These are phyloP conservation scores for Poicephalus meyeri DNA, from an alignment of 2,113 vertebrate genomes.

Conservation along the genomic window DNA sequence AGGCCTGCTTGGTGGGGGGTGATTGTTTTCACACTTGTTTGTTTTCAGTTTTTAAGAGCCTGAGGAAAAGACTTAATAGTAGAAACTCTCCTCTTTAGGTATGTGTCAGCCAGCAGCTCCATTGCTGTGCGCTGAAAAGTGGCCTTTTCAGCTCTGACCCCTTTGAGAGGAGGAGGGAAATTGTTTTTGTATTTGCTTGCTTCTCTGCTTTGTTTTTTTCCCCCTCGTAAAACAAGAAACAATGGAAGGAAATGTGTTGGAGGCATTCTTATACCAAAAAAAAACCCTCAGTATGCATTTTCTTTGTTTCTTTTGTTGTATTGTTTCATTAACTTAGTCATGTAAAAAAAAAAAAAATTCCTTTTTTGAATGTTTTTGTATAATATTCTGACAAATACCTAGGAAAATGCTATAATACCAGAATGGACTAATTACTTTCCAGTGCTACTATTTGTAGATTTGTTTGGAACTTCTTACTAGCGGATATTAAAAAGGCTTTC, in stretches of 20 bases:
- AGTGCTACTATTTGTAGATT: not conserved
- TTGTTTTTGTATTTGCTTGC: not conserved
- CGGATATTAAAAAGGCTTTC: not conserved
- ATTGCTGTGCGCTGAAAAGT: not conserved
- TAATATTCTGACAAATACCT: not conserved
- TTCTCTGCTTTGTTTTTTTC: not conserved
- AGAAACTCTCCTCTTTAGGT: not conserved
- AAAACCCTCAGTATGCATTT: not conserved
- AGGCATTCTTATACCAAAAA: not conserved
- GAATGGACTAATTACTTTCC: not conserved
- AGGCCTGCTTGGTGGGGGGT: not conserved
- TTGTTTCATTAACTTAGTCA: not conserved
- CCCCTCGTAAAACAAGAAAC: not conserved
- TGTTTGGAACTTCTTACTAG: not conserved
- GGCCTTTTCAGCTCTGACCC: not conserved
- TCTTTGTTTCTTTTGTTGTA: not conserved
- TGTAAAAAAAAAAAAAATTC: not conserved
- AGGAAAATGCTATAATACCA: not conserved
- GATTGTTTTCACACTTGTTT: not conserved
- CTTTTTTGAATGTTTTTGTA: not conserved
- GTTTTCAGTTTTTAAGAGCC: not conserved
- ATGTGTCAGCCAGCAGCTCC: not conserved
- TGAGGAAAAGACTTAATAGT: not conserved
- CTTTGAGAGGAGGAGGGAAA: not conserved
- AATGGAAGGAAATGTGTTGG: constrained; percentile 35